Evolutionary conservation across 2,113 vertebrate genomes (phyloP).

Genomic region (Phrynosoma blainvillii): DNA sequence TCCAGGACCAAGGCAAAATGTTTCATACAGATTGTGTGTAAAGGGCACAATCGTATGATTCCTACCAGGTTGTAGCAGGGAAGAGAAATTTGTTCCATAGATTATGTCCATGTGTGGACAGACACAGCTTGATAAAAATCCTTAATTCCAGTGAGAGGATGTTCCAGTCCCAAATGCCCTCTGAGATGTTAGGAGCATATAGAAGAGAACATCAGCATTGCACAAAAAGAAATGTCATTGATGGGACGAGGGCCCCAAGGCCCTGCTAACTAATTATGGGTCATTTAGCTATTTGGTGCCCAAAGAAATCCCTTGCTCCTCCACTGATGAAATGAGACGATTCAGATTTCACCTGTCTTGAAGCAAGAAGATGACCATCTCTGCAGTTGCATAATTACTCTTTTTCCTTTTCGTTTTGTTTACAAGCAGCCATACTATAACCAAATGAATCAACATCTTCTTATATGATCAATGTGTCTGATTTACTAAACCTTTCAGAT

Average conservation of each 20-base stretch:
- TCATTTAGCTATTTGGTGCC: not conserved
- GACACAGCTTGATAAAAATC: no score
- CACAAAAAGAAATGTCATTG: not conserved
- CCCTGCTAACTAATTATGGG: not conserved
- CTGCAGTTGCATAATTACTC: slow-evolving; percentile 65
- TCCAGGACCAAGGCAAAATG: not conserved
- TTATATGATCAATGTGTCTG: slow-evolving; percentile 52
- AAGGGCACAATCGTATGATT: not conserved
- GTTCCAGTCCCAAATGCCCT: no score
- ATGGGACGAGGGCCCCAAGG: not conserved
- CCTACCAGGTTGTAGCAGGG: not conserved
- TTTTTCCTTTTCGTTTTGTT: slow-evolving; percentile 51
- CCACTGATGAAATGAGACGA: not conserved
- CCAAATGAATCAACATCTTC: slow-evolving; percentile 41
- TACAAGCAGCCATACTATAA: slow-evolving; percentile 32
- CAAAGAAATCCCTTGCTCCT: slow-evolving; percentile 2
- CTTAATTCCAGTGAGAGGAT: no score
- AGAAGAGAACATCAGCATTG: not conserved
- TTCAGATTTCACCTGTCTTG: slow-evolving; percentile 32
- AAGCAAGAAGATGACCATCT: slow-evolving; percentile 37
- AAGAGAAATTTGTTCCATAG: no score
- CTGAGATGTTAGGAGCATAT: not conserved
- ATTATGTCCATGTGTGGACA: no score
- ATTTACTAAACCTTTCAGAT: slow-evolving; percentile 19
- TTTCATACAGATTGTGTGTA: not conserved